Conservation (phyloP, 2,113 vertebrate genomes). For the Osmerus mordax region DNA sequence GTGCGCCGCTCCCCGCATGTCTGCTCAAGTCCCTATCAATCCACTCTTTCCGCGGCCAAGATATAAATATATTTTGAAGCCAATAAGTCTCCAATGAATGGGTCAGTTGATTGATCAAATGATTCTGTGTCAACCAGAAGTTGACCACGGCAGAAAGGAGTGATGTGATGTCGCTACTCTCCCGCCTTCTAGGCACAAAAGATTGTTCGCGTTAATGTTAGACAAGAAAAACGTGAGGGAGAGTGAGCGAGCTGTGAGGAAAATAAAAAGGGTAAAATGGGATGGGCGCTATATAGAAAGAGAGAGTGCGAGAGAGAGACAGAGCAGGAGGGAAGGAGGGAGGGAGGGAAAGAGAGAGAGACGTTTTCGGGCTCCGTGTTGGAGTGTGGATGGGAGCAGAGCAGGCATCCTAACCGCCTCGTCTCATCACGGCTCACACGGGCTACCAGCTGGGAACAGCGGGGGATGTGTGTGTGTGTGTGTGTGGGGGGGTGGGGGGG, state of each 20-base stretch:
- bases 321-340: slow-evolving; percentile 55
- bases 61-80: too few species aligned
- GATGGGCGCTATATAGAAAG: slow-evolving; percentile 5
- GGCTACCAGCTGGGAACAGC: too few species aligned
- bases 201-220: background rate
- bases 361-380: background rate
- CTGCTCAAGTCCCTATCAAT: background rate
- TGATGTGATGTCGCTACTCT: too few species aligned
- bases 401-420: too few species aligned
- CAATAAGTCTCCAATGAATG: background rate
- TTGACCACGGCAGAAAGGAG: too few species aligned
- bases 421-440: too few species aligned
- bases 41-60: slow-evolving; percentile 52
- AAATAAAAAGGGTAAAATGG: background rate
- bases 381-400: too few species aligned
- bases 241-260: background rate
- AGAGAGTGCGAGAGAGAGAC: slow-evolving; percentile 37
- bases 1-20: slow-evolving; percentile 75
- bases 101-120: too few species aligned
- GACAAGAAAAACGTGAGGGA: background rate
- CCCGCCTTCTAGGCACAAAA: slow-evolving; percentile 3
- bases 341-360: slow-evolving; percentile 14
- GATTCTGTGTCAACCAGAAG: too few species aligned
- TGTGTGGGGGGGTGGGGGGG: too few species aligned
- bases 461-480: too few species aligned